Evolutionary conservation across 2,113 vertebrate genomes (phyloP), one percentile per base, ranked within the genome.

Genomic region (Hippoglossus stenolepis): DNA sequence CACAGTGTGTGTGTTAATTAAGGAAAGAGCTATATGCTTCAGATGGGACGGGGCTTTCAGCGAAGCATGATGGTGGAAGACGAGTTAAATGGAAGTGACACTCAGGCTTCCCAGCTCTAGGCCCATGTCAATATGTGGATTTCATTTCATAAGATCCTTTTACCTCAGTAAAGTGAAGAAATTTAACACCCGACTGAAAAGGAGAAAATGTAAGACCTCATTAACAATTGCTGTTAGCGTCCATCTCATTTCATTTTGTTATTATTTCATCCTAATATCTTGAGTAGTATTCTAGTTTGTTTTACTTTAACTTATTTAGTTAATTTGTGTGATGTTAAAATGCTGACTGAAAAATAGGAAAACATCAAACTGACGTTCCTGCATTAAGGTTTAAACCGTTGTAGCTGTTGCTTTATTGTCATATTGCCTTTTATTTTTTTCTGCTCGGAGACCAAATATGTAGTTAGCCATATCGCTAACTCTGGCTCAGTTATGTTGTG

Each of bases 1-100:
- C 57, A 49, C 77, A 61, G 82, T 75, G 83, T 83, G 83, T 83
- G 85, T 85, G 87, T 92, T 94, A 93, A 95, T 94, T 93, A 94
- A 92, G 88, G 80, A 70, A 77, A 89, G 86, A 83, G 85, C 81
- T 88, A 91, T 90, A 88, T 85, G 75, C 82, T 82, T 79, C 66
- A 80, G 80, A 86, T 62, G 87, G 85, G 83, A 82, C 84, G 28
- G 23, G 71, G 85, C 85, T 82, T 85, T 90, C 80, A 87, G 23
- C 31, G 21, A 9, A 21, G 54, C 49, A 18, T 76, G 73, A 87
- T 77, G 82, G 79, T 70, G 70, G 73, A 79, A 77, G 79, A 85
- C 83, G 84, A 85, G 77, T 76, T 90, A 73, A 91, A 71, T 73
- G 28, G 56, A 86, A 87, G 87, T 66, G 63, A 84, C 90, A 71